Base-by-base conservation (phyloP, 2,113 vertebrate species). In the Donacobius atricapilla region DNA sequence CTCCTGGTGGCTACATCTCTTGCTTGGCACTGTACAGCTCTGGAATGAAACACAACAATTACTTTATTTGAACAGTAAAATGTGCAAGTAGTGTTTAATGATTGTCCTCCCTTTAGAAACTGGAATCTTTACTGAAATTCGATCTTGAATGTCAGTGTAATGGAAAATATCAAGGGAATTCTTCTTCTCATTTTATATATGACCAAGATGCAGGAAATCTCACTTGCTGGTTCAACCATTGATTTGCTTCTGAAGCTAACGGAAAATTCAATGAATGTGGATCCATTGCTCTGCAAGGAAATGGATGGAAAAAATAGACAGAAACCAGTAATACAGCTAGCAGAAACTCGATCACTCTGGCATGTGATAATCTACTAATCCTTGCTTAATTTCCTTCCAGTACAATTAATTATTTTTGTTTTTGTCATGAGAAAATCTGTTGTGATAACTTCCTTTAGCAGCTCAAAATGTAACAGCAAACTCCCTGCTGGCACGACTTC, bases 401-500 rank as follows among this genome's bases (percentile, higher is more conserved):
- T 54, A 54, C 35, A 87, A 93, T 94, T 80, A 64, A 83, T 56
- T 87, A 89, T 93, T 95, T 95, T 83, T 95, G 89, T 23, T 94
- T 91, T 94, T 68, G 65, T 44, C 35, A 87, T 25, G 75, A 78
- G 83, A 85, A 90, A 71, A 66, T 78, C 68, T 90, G 83, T 94
- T 77, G 45, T 92, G 48, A 66, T 89, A 86, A 71, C 83, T 97
- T 96, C 68, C 78, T 89, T 87, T 88, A 90, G 91, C 89, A 91
- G 57, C 84, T 82, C 63, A 69, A 79, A 96, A 90, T 88, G 48
- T 92, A 94, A 88, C 85, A 92, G 76, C 88, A 96, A 96, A 89
- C 90, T 96, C 96, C 44, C 71, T 76, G 64, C 90, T 97, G 96
- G 94, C 92, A 60, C 12, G 13, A 35, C 66, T 95, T 95, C 96